Evolutionary conservation across 2,797 vertebrate genomes (phyloP).

Genomic region (Sparus aurata): DNA sequence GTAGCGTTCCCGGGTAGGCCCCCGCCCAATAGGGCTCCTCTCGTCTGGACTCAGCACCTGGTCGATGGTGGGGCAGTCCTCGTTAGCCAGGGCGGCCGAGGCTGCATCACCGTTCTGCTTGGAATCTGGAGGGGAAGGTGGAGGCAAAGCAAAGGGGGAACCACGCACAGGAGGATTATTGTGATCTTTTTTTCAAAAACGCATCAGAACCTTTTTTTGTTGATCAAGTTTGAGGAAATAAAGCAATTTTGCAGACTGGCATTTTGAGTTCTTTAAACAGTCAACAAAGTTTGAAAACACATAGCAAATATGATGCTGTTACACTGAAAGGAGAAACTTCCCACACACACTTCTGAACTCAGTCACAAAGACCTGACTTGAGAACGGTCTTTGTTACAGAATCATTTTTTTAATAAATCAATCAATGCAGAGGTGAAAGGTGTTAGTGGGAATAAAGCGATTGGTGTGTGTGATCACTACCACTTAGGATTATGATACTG

Average conservation of each 20-base stretch:
- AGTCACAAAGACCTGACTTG: too few species aligned
- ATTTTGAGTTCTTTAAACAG: neutral
- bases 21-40: conserved; percentile 87
- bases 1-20: conserved; percentile 88
- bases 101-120: conserved; percentile 95
- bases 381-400: too few species aligned
- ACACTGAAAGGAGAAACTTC: too few species aligned
- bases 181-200: neutral
- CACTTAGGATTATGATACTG: neutral
- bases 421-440: too few species aligned
- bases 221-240: neutral
- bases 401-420: too few species aligned
- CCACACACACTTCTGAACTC: too few species aligned
- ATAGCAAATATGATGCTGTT: neutral
- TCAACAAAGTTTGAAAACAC: neutral
- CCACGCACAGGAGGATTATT: neutral
- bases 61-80: conserved; percentile 96
- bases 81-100: conserved; percentile 92
- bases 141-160: conserved; percentile 5
- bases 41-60: conserved; percentile 94
- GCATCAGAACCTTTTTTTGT: neutral
- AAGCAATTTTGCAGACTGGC: neutral
- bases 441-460: too few species aligned
- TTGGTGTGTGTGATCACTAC: too few species aligned
- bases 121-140: conserved; percentile 82